A percentile compares a stretch with the other conserved stretches of the same genome.
Evolutionary conservation across 1,140 invertebrate species (phyloP).

Genomic region (Drosophila tristis): DNA sequence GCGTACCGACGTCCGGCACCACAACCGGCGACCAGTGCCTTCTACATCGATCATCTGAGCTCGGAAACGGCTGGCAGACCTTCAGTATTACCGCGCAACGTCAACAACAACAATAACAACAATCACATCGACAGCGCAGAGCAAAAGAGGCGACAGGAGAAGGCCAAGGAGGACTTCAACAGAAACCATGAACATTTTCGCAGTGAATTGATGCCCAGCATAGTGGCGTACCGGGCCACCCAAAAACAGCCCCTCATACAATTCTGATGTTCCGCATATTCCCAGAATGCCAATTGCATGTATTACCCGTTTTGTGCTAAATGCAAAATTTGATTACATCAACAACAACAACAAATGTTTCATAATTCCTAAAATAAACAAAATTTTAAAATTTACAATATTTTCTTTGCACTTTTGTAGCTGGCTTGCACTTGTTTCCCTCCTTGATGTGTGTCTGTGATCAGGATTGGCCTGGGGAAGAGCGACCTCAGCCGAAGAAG

Average conservation of each 20-base stretch:
- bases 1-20: slow-evolving; percentile 8
- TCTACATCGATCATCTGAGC: slow-evolving; percentile 36
- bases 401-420: too few relatives aligned
- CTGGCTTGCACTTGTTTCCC: too few relatives aligned
- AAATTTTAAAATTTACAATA: too few relatives aligned
- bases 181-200: slow-evolving; percentile 64
- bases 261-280: slow-evolving; percentile 46
- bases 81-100: slow-evolving; percentile 49
- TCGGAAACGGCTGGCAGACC: slow-evolving; percentile 8
- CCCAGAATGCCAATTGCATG: slow-evolving; percentile 16
- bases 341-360: slow-evolving; percentile 14
- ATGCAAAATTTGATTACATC: slow-evolving; percentile 15
- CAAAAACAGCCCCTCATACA: slow-evolving; percentile 65
- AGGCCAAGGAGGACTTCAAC: slow-evolving; percentile 47
- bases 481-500: too few relatives aligned
- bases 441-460: too few relatives aligned
- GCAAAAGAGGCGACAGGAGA: slow-evolving; percentile 17
- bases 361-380: slow-evolving; percentile 25
- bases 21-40: slow-evolving; percentile 16
- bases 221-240: slow-evolving; percentile 52
- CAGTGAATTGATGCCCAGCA: slow-evolving; percentile 60
- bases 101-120: slow-evolving; percentile 25
- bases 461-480: too few relatives aligned
- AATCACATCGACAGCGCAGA: slow-evolving; percentile 18
- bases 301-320: slow-evolving; percentile 55